Evolutionary conservation across 1,140 invertebrate species (phyloP).

Genomic region (Sycophila sp.): DNA sequence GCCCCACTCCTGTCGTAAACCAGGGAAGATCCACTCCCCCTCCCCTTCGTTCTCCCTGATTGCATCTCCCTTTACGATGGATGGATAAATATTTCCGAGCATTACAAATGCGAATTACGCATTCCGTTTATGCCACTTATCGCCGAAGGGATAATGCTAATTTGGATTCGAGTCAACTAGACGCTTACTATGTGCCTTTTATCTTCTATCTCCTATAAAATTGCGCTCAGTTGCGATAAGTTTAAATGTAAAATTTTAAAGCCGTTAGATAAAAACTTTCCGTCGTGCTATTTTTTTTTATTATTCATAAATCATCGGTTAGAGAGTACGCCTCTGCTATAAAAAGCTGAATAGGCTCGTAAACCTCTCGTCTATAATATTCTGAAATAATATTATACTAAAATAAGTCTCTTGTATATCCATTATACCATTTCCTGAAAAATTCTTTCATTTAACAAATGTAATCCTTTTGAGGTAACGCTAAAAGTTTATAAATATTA

Average conservation of each 20-base stretch:
- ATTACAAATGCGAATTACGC: constrained; percentile 21
- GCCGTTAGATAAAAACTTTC: neutral
- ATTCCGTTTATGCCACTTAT: constrained; percentile 26
- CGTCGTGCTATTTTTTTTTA: neutral
- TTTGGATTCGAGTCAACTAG: neutral
- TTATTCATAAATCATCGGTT: neutral
- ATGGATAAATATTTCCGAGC: constrained; percentile 15
- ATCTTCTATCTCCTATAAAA: neutral
- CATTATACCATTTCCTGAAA: too few species aligned
- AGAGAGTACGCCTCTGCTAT: too few species aligned
- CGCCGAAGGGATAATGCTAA: constrained; percentile 17
- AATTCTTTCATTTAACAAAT: too few species aligned
- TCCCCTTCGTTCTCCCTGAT: constrained; percentile 33
- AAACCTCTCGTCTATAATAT: too few species aligned
- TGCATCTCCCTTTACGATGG: constrained; percentile 32
- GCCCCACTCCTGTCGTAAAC: constrained; percentile 52
- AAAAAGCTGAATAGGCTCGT: too few species aligned
- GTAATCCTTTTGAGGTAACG: too few species aligned
- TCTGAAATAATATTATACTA: too few species aligned
- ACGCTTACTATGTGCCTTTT: neutral
- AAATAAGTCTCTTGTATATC: too few species aligned
- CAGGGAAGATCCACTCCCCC: constrained; percentile 29
- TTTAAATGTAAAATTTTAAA: neutral
- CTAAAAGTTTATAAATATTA: too few species aligned
- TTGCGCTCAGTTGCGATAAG: neutral